phyloP scores from a whole-genome alignment of 53 echinoderm and acorn worm species.

The Zoroaster sp. region DNA sequence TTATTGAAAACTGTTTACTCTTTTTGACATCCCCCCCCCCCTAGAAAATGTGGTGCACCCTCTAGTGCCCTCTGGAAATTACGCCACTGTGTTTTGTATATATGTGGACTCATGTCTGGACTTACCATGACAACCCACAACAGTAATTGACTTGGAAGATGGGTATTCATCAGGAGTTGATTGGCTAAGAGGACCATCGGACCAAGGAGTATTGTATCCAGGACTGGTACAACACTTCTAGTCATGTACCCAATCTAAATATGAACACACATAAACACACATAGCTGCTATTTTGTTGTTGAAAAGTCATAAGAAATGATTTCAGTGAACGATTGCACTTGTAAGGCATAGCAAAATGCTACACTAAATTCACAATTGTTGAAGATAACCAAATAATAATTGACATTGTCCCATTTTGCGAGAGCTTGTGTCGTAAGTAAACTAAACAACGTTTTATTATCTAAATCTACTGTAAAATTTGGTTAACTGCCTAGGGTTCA shows the following conservation, averaged over 20 bases:
- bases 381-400: no score
- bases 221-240: background rate
- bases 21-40: no score
- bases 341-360: background rate
- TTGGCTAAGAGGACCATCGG: background rate
- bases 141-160: background rate
- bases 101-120: background rate
- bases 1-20: no score
- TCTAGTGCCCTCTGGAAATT: no score
- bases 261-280: background rate
- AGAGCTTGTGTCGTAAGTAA: no score
- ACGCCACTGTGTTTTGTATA: background rate
- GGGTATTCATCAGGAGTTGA: background rate
- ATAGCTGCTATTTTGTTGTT: no score
- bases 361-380: background rate
- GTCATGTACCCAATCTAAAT: slow-evolving; percentile 18
- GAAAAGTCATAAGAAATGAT: background rate
- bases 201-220: background rate
- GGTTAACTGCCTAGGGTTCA: no score
- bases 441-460: no score
- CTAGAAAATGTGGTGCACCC: no score
- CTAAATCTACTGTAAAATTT: no score
- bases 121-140: slow-evolving; percentile 8
- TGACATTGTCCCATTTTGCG: no score
- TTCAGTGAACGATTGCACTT: background rate